phyloP scores from a whole-genome alignment of 2,113 vertebrate species.

The Planiliza haematocheilus region DNA sequence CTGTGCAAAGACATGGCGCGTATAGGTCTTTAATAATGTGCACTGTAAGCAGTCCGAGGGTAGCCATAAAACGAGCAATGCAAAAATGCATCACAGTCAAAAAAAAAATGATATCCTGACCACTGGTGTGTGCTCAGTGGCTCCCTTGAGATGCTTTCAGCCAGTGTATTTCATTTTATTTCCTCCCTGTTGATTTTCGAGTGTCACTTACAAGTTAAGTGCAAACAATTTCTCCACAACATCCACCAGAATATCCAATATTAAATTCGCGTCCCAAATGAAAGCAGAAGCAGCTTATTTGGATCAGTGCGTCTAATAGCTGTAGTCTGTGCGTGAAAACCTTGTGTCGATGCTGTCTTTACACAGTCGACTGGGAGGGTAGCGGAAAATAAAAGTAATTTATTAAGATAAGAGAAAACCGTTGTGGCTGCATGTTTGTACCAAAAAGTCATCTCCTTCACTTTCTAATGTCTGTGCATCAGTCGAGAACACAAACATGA shows the following conservation, averaged over 20 bases:
- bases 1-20: background rate
- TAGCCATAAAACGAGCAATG: background rate
- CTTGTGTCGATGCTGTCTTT: constrained; percentile 7
- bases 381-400: constrained; percentile 32
- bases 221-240: constrained; percentile 50
- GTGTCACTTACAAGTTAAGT: constrained; percentile 60
- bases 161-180: constrained; percentile 39
- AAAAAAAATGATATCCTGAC: constrained; percentile 24
- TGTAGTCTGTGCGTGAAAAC: constrained; percentile 24
- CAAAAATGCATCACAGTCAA: constrained; percentile 31
- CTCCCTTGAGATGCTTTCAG: constrained; percentile 45
- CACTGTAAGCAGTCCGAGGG: background rate
- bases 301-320: constrained; percentile 54
- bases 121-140: constrained; percentile 38
- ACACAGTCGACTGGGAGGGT: constrained; percentile 16
- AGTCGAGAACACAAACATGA: constrained; percentile 56
- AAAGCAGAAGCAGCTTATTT: constrained; percentile 56
- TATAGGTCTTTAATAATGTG: constrained; percentile 16
- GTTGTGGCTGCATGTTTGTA: constrained; percentile 7
- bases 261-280: constrained; percentile 52
- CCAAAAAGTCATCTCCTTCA: constrained; percentile 13
- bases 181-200: constrained; percentile 54
- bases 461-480: constrained; percentile 43
- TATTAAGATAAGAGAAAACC: constrained; percentile 34
- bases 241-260: constrained; percentile 47